Percentiles rank a stretch among this genome's conserved stretches.
These are phyloP conservation scores for Drosophila tsacasi DNA, from an alignment of 1,140 invertebrate species.

Conservation along the genomic window DNA sequence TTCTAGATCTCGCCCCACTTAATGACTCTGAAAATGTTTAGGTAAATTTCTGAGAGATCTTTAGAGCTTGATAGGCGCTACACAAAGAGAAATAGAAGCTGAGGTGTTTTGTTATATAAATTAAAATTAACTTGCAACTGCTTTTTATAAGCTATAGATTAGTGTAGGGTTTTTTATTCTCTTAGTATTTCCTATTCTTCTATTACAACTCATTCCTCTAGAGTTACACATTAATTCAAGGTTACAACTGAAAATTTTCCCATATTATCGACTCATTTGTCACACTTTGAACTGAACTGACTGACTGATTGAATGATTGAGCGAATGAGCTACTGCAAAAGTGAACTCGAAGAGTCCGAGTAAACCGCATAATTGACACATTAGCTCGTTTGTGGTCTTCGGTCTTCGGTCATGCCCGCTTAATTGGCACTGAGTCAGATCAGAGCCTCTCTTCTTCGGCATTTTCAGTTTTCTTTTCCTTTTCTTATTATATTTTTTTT, in stretches of 20 bases:
- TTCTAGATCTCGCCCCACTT: constrained; percentile 55
- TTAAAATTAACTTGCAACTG: neutral
- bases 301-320: constrained; percentile 37
- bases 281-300: constrained; percentile 26
- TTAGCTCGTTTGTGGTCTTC: constrained; percentile 68
- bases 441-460: constrained; percentile 31
- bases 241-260: constrained; percentile 35
- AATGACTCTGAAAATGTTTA: constrained; percentile 62
- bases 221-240: neutral
- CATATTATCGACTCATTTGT: constrained; percentile 68
- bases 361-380: constrained; percentile 81
- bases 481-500: constrained; percentile 1
- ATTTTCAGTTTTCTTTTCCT: constrained; percentile 14
- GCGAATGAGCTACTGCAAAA: constrained; percentile 39
- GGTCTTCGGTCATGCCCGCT: constrained; percentile 59
- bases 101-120: neutral
- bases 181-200: neutral
- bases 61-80: constrained; percentile 56
- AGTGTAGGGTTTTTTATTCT: too few relatives aligned
- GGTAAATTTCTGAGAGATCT: constrained; percentile 51
- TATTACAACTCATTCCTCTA: neutral
- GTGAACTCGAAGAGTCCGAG: constrained; percentile 42
- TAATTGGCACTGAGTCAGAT: constrained; percentile 69
- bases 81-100: constrained; percentile 12
- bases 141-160: neutral